Evolutionary conservation across 2,113 vertebrate species (phyloP), one percentile per base, ranked within the genome.

Genomic region (Natator depressus): DNA sequence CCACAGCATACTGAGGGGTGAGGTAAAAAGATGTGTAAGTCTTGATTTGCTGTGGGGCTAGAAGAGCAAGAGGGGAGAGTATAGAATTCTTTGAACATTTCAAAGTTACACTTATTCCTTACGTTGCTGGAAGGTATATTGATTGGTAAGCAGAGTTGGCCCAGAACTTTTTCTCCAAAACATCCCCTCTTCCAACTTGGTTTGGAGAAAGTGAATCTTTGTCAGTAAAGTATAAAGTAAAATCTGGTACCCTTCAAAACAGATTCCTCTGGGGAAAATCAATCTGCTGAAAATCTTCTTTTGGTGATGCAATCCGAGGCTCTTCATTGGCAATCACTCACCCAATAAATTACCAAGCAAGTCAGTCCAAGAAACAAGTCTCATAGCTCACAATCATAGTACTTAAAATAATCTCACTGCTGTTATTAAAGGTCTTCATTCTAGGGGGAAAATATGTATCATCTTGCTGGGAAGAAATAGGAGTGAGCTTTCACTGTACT

Each of bases 331-430:
- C 79, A 35, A 35, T 22, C 24, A 4, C 25, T 59, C 47, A 29
- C 85, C 69, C 29, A 5, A 42, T 2, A 29, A 47, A 29, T 6
- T 8, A 2, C 55, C 51, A 3, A 54, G 55, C 59, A 62, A 10
- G 86, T 19, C 87, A 10, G 0, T 51, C 1, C 0, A 5, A 80
- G 1, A 9, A 1, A 38, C 50, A 5, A 75, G 82, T 80, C 0
- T 1, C 47, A 0, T 85, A 87, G 84, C 92, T 87, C 12, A 0
- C 0, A 10, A 57, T 9, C 13, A 0, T 93, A 38, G 91, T 0
- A n/a, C 20, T 0, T 8, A 69, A 31, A 83, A 42, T 42, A 50
- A 2, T 42, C 65, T 76, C 78, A 2, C 2, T 69, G 96, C 81
- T 85, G 49, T 22, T 81, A 57, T 79, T 85, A 88, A 94, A 78